A percentile compares a stretch with the other conserved stretches of the same genome.
phyloP scores from a whole-genome alignment of 2,113 vertebrate species.

The Phyllostomus discolor region DNA sequence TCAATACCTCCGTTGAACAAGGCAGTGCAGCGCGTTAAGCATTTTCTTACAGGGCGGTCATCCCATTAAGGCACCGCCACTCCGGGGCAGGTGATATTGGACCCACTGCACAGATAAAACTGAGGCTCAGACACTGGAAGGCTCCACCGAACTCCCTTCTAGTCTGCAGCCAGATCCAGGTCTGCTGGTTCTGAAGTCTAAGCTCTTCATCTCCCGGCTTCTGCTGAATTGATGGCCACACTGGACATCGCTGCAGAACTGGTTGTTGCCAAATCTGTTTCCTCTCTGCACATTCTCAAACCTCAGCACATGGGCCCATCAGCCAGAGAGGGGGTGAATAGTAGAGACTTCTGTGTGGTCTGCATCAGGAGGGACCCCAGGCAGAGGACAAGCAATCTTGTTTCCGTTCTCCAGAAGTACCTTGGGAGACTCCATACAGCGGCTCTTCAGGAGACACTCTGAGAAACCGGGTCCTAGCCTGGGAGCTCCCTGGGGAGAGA shows the following conservation, averaged over 20 bases:
- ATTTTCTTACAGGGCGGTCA: not conserved
- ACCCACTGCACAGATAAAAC: not conserved
- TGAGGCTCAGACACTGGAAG: not conserved
- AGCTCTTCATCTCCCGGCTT: not conserved
- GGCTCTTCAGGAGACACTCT: not conserved
- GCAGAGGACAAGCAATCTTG: not conserved
- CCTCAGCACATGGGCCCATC: not conserved
- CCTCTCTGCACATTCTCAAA: not conserved
- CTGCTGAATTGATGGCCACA: accelerated
- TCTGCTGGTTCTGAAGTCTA: not conserved
- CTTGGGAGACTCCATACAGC: not conserved
- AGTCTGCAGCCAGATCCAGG: not conserved
- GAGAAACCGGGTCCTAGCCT: not conserved
- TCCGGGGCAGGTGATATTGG: not conserved
- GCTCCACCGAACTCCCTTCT: not conserved
- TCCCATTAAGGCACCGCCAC: not conserved
- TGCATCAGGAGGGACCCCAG: not conserved
- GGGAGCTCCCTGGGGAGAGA: not conserved
- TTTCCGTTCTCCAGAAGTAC: not conserved
- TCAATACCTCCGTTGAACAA: not conserved
- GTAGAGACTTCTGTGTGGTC: not conserved
- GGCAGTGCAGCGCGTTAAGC: not conserved
- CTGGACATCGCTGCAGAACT: not conserved
- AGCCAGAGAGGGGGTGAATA: not conserved
- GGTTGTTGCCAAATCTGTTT: not conserved